Conservation (phyloP, 2,113 vertebrate genomes). For the Perca schrenkii region DNA sequence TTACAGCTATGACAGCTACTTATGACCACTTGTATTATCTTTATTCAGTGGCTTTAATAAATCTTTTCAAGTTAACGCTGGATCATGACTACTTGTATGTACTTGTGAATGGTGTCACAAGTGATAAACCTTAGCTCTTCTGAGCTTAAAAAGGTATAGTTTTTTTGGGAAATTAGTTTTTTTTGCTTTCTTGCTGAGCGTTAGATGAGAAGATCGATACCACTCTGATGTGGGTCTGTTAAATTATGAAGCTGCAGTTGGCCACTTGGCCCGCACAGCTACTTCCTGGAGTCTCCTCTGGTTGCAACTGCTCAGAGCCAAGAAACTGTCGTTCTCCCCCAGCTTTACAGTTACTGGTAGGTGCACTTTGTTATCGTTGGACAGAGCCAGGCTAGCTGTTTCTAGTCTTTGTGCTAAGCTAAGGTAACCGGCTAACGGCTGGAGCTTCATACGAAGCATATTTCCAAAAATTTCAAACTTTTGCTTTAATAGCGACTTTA, state of each 20-base stretch:
- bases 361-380: not conserved
- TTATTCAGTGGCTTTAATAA: not conserved
- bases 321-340: not conserved
- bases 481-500: not conserved
- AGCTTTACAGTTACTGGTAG: not conserved
- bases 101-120: not conserved
- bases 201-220: not conserved
- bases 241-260: not conserved
- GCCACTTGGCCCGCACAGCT: not conserved
- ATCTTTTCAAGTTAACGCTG: not conserved
- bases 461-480: not conserved
- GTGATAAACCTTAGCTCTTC: not conserved
- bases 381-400: not conserved
- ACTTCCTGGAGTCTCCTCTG: not conserved
- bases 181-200: not conserved
- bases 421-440: not conserved
- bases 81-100: not conserved
- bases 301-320: not conserved
- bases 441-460: no score
- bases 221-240: not conserved
- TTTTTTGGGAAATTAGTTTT: not conserved
- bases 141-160: not conserved
- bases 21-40: not conserved
- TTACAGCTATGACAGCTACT: not conserved
- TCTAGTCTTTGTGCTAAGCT: no score